Base-by-base conservation (phyloP, 1,140 invertebrate species). In the Drosophila tropicalis region DNA sequence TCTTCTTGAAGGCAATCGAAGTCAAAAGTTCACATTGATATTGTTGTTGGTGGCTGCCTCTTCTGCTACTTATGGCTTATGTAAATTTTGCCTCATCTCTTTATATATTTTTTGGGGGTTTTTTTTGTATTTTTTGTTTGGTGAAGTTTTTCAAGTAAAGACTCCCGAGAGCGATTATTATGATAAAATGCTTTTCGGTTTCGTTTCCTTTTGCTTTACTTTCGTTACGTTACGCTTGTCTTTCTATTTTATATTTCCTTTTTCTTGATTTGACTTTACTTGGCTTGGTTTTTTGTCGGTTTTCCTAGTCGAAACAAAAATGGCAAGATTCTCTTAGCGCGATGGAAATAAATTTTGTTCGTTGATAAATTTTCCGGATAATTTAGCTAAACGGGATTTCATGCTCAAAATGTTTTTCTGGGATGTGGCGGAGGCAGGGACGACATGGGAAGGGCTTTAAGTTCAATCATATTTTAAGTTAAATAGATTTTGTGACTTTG, bases 311-410 rank as follows among this genome's bases (percentile, higher is more conserved):
- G 10, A 41, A 64, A 36, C 66, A 32, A 72, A 76, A 75, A 70
- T 62, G 44, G 44, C 32, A 70, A 70, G 70, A 77, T 51, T 51
- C 44, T 22, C 19, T 19, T 19, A 51, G 44, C 17, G 17, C 17
- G 67, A 66, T 64, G 70, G 78, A 87, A 87, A 84, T 64, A 78
- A 87, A 83, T 80, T 80, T 89, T 70, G 44, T 51, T 51, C 44
- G 44, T 76, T 64, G 56, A 77, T 62, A 74, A 72, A 89, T 89
- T 89, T 89, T 89, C 77, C 84, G 81, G 72, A 89, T 72, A 89
- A 89, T 89, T 89, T 89, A 77, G 74, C 84, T 89, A 87, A 87
- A 87, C 77, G 84, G 84, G 76, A 87, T 87, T 89, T 87, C 68
- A 89, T 74, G 79, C 79, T 71, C 74, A 77, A 29, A 58, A 57